Base-by-base conservation (phyloP, 2,888 invertebrate species). In the Ophion ventricosus region DNA sequence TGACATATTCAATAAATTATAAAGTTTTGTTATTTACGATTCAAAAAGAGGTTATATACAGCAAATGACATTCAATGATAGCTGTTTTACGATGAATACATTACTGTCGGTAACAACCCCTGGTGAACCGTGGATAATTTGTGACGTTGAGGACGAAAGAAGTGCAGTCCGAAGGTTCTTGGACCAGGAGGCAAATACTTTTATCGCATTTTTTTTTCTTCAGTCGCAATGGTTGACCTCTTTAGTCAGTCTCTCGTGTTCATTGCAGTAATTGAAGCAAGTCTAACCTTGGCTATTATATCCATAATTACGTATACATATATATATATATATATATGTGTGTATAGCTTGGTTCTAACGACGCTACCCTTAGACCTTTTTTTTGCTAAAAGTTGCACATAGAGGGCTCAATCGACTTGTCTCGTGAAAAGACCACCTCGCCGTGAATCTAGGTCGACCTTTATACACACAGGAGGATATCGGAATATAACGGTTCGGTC, bases 361-460 rank as follows among this genome's bases (percentile, higher is more conserved):
- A 26, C 35, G 57, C 57, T 72, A 54, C 54, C 56, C 43, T 73
- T 49, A 43, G 56, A 56, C 57, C 56, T 75, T 67, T 82, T 82
- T 78, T 82, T 74, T 82, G 69, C 57, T 56, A 29, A 73, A 82
- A 82, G 56, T 67, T 78, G 29, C 54, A 67, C 80, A 80, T 70
- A 40, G 43, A 67, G 63, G 76, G 49, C 25, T 81, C 73, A 57
- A 67, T 83, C 80, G 66, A 80, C 72, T 80, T 77, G 77, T 63
- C 77, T 83, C 66, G 26, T 61, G 54, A 57, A 64, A 64, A 83
- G 59, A 83, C 35, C 59, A 69, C 56, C 56, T 69, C 75, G 69
- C 69, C 72, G 72, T n/a, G 56, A 77, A 83, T 83, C 43, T 84
- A 84, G 83, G 83, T 84, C 83, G 77, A 80, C 74, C 80, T 77